Conservation (phyloP, 2,888 invertebrate species). For the Tachina grossa region DNA sequence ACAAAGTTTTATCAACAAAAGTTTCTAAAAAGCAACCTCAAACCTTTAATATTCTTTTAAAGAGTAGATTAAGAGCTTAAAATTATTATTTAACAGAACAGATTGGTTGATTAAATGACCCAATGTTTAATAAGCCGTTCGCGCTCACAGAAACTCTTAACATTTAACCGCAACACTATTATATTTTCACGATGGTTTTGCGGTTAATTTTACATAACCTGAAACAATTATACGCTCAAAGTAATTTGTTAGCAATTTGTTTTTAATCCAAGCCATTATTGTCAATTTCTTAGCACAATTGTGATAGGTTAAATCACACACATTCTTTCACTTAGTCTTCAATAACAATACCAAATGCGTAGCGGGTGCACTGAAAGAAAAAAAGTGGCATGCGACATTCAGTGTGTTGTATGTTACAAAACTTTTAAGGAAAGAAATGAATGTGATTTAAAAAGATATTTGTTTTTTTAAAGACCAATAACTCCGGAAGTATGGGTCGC, state of each 20-base stretch:
- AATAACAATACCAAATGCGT: too few relatives aligned
- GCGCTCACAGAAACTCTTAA: slow-evolving; percentile 20
- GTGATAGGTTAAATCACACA: too few relatives aligned
- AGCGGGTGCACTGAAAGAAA: too few relatives aligned
- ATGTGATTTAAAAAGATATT: too few relatives aligned
- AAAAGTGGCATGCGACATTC: too few relatives aligned
- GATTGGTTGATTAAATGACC: not conserved
- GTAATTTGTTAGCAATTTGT: not conserved
- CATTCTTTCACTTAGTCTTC: too few relatives aligned
- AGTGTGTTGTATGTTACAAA: too few relatives aligned
- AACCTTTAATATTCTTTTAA: not conserved
- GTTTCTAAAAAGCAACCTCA: not conserved
- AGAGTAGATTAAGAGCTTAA: not conserved
- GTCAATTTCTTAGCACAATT: too few relatives aligned
- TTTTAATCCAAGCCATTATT: too few relatives aligned
- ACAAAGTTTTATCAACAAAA: not conserved
- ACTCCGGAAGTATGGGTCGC: too few relatives aligned
- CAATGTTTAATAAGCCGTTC: slow-evolving; percentile 25
- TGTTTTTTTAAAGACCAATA: too few relatives aligned
- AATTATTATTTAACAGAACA: not conserved
- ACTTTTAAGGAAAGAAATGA: too few relatives aligned
- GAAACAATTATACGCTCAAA: slow-evolving; percentile 15
- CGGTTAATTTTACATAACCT: slow-evolving; percentile 47
- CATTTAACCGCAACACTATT: not conserved
- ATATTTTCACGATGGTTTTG: slow-evolving; percentile 53